Evolutionary conservation across 2,797 vertebrate genomes (phyloP).

Genomic region (Anguilla obscura): DNA sequence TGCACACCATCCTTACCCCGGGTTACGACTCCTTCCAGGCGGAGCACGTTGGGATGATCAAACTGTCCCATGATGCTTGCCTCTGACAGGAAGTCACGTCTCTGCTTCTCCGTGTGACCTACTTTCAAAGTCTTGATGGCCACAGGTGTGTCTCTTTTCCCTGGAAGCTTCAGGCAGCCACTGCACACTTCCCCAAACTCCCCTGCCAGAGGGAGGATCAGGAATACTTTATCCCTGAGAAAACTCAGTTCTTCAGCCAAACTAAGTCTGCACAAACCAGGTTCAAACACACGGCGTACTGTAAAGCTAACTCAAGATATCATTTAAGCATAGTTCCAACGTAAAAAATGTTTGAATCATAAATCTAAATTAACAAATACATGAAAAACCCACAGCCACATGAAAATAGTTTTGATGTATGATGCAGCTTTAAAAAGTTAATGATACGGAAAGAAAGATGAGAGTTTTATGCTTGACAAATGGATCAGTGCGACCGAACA

Average conservation of each 20-base stretch:
- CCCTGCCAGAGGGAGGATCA: constrained; percentile 67
- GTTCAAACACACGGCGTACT: neutral
- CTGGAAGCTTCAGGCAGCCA: constrained; percentile 92
- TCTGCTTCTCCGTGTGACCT: constrained; percentile 96
- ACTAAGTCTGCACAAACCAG: neutral
- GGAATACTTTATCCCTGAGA: neutral
- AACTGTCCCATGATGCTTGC: constrained; percentile 99
- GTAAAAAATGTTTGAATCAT: neutral
- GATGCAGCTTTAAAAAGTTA: neutral
- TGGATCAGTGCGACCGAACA: constrained; percentile 58
- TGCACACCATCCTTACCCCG: constrained; percentile 75
- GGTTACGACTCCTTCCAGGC: constrained; percentile 95
- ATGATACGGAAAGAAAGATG: neutral
- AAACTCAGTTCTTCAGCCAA: neutral
- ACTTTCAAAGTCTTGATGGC: constrained; percentile 98
- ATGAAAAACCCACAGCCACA: constrained; percentile 44
- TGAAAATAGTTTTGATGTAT: neutral
- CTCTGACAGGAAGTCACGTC: constrained; percentile 95
- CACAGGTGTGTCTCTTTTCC: constrained; percentile 89
- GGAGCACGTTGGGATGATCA: constrained; percentile 96
- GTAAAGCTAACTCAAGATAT: neutral
- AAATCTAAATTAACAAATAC: constrained; percentile 8
- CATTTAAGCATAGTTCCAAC: neutral
- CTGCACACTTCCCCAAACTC: constrained; percentile 99
- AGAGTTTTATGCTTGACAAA: constrained; percentile 55